Evolutionary conservation across 2,113 vertebrate genomes (phyloP).

Genomic region (Condylura cristata): DNA sequence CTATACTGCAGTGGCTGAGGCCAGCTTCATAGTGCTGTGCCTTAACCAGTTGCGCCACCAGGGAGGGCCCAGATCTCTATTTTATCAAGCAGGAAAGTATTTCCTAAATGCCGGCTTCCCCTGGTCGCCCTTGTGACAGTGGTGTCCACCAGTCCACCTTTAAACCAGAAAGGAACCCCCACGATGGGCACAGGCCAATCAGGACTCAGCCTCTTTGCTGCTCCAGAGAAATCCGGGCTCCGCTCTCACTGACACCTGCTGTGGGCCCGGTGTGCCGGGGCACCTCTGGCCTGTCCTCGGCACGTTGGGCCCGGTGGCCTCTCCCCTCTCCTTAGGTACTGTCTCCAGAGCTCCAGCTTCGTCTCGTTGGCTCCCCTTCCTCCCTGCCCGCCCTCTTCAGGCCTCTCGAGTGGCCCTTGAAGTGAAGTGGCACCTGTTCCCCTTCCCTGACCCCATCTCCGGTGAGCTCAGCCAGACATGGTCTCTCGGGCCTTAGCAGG

Average conservation of each 20-base stretch:
- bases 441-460: neutral
- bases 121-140: neutral
- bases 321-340: accelerated
- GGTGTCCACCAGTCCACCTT: neutral
- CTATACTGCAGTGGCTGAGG: too few species aligned
- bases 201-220: neutral
- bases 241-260: accelerated
- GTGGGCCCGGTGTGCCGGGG: neutral
- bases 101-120: neutral
- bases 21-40: too few species aligned
- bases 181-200: neutral
- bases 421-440: neutral
- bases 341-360: neutral
- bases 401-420: neutral
- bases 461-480: accelerated
- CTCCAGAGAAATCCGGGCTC: neutral
- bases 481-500: neutral
- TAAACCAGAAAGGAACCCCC: neutral
- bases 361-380: neutral
- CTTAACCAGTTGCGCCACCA: too few species aligned
- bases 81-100: neutral
- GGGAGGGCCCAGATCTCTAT: too few species aligned
- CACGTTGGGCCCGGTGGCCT: too few species aligned
- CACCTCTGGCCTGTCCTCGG: neutral
- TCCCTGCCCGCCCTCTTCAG: neutral